A percentile compares a stretch with the other conserved stretches of the same genome.
phyloP scores from a whole-genome alignment of 1,140 invertebrate species.

The Micrasema longulum region DNA sequence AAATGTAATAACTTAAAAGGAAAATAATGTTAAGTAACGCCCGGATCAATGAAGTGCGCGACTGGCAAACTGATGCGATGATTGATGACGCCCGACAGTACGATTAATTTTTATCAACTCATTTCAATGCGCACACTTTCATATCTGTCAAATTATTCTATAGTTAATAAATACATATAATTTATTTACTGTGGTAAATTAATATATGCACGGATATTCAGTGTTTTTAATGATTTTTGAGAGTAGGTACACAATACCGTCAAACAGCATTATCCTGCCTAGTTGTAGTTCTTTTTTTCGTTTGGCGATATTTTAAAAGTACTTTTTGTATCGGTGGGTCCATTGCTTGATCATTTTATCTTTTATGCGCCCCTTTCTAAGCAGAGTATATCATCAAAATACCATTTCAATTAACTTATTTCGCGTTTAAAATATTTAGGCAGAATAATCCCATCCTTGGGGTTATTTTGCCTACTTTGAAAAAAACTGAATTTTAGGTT shows the following conservation, averaged over 20 bases:
- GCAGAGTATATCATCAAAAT: too few relatives aligned
- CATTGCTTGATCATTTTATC: too few relatives aligned
- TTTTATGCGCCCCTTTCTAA: too few relatives aligned
- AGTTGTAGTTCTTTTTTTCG: not conserved
- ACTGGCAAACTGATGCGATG: constrained; percentile 18
- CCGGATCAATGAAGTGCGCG: constrained; percentile 15
- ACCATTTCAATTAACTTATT: too few relatives aligned
- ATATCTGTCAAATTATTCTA: not conserved
- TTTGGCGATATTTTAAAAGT: too few relatives aligned
- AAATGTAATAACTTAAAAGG: constrained; percentile 9
- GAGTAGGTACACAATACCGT: not conserved
- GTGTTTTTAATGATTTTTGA: not conserved
- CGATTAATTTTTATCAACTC: constrained; percentile 20
- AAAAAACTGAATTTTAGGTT: too few relatives aligned
- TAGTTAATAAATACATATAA: not conserved
- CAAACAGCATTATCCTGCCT: not conserved
- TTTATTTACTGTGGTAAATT: not conserved
- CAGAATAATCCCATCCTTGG: too few relatives aligned
- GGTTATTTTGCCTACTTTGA: too few relatives aligned
- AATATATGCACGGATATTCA: not conserved
- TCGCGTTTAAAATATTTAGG: too few relatives aligned
- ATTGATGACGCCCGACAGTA: constrained; percentile 12
- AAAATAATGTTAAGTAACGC: constrained; percentile 23
- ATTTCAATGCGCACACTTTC: constrained; percentile 10
- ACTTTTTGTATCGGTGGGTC: too few relatives aligned